These are phyloP conservation scores for Leptinotarsa lineolata DNA, from an alignment of 1,140 invertebrate species.

Conservation along the genomic window DNA sequence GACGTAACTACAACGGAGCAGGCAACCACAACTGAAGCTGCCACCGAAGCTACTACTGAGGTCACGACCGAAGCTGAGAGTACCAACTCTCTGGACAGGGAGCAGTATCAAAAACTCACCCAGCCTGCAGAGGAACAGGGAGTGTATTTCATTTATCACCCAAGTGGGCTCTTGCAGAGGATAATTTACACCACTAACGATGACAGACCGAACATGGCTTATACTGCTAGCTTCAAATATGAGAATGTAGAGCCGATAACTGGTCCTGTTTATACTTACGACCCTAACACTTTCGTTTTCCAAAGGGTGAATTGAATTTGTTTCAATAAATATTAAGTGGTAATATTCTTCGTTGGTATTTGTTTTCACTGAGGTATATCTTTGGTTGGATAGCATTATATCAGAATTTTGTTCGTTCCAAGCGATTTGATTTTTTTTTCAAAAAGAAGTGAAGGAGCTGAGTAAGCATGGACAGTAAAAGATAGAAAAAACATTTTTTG, in stretches of 20 bases:
- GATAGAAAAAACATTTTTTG: too few species aligned
- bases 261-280: conserved; percentile 62
- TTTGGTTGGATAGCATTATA: too few species aligned
- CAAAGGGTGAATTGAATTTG: conserved; percentile 24
- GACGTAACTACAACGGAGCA: conserved; percentile 37
- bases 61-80: conserved; percentile 26
- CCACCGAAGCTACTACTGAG: neutral
- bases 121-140: conserved; percentile 48
- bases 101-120: conserved; percentile 15
- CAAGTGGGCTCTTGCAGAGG: conserved; percentile 60
- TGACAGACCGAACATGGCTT: conserved; percentile 60
- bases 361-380: too few species aligned
- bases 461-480: too few species aligned
- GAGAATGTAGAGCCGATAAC: conserved; percentile 62
- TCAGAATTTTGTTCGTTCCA: too few species aligned
- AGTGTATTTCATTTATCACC: conserved; percentile 62
- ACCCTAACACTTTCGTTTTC: conserved; percentile 39
- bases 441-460: too few species aligned
- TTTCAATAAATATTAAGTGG: neutral
- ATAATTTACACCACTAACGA: conserved; percentile 60
- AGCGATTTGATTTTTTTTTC: too few species aligned
- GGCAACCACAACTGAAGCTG: conserved; percentile 36
- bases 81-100: conserved; percentile 26
- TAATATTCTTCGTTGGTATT: too few species aligned
- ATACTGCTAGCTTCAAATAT: conserved; percentile 60